Percentiles rank a stretch among this genome's conserved stretches.
These are phyloP conservation scores for Oncorhynchus clarkii DNA, from an alignment of 2,113 vertebrate species.

Conservation along the genomic window DNA sequence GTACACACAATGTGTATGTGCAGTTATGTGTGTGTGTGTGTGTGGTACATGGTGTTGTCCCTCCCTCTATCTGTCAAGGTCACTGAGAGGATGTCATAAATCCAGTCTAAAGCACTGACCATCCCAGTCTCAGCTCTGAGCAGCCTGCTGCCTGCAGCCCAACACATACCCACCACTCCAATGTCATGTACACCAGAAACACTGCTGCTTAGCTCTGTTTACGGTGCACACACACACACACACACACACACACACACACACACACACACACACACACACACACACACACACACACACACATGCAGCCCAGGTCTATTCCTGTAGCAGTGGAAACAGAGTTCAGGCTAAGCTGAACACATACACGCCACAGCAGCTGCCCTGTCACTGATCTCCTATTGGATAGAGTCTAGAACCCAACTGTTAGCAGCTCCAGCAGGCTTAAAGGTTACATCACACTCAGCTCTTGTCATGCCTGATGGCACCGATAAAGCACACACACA, in stretches of 20 bases:
- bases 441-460: too few relatives aligned
- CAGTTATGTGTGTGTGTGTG: too few relatives aligned
- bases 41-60: too few relatives aligned
- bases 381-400: too few relatives aligned
- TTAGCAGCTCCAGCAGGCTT: too few relatives aligned
- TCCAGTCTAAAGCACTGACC: conserved; percentile 30
- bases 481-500: too few relatives aligned
- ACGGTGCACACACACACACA: neutral
- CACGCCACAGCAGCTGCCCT: too few relatives aligned
- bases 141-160: neutral
- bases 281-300: neutral
- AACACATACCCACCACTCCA: conserved; percentile 2
- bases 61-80: conserved; percentile 41
- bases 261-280: neutral
- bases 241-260: conserved; percentile 1
- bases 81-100: conserved; percentile 59
- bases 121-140: neutral
- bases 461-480: too few relatives aligned
- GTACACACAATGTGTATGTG: too few relatives aligned
- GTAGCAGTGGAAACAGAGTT: neutral
- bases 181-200: neutral
- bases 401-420: too few relatives aligned
- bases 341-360: too few relatives aligned
- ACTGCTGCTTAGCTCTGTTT: neutral
- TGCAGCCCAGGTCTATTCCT: neutral